Conservation (phyloP, 2,113 vertebrate species). For the Alexandromys fortis region DNA sequence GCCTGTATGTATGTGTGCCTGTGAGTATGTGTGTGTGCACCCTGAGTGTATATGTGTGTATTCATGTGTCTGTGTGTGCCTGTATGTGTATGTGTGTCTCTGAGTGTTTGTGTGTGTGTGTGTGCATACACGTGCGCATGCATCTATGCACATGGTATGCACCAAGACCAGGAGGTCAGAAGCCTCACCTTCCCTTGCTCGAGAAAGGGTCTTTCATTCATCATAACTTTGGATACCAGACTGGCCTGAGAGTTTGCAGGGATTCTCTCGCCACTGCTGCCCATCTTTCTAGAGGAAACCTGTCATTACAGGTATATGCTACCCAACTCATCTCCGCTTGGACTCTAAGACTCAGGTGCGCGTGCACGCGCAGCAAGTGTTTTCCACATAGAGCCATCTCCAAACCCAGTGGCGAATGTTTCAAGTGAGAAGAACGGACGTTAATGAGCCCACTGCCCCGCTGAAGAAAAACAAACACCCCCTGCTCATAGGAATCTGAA, state of each 20-base stretch:
- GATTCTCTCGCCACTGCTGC: neutral
- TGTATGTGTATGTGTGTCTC: neutral
- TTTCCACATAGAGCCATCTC: neutral
- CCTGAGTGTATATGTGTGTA: neutral
- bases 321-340: neutral
- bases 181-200: neutral
- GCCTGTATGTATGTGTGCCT: neutral
- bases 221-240: too few relatives aligned
- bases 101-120: too few relatives aligned
- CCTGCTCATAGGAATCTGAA: neutral
- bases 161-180: neutral
- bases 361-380: rapidly evolving
- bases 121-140: too few relatives aligned
- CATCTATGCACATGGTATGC: neutral
- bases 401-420: neutral
- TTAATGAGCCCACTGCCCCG: neutral
- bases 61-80: too few relatives aligned
- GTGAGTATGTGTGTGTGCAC: too few relatives aligned
- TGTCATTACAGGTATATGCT: too few relatives aligned
- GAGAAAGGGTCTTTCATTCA: neutral
- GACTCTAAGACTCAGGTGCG: neutral
- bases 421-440: neutral
- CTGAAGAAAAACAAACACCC: neutral
- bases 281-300: too few relatives aligned
- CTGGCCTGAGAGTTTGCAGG: neutral